A percentile compares a stretch with the other conserved stretches of the same genome.
These are phyloP conservation scores for Dermatemys mawii DNA, from an alignment of 2,113 vertebrate genomes.

Conservation along the genomic window DNA sequence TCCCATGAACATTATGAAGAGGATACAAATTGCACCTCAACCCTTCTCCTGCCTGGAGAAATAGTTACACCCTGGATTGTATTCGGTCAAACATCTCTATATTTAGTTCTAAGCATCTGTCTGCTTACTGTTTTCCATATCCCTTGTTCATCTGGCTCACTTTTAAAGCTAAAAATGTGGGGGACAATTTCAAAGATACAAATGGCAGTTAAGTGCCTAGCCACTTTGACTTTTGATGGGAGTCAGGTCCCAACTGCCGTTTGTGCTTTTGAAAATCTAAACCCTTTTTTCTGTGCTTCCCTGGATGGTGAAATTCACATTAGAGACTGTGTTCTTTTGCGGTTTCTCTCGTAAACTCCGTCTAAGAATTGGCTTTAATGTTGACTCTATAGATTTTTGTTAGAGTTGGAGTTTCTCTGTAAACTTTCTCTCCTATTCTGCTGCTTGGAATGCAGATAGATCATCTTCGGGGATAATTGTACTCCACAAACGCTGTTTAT, in stretches of 20 bases:
- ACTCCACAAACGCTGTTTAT: not conserved
- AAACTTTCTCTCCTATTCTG: not conserved
- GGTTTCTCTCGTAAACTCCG: not conserved
- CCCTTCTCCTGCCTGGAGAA: not conserved
- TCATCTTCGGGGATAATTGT: not conserved
- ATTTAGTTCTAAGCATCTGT: not conserved
- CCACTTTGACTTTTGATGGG: not conserved
- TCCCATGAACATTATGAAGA: not conserved
- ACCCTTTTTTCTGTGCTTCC: not conserved
- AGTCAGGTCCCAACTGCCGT: not conserved
- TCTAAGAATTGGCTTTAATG: not conserved
- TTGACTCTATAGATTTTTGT: not conserved
- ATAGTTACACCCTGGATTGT: accelerated
- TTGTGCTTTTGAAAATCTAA: slow-evolving; percentile 3
- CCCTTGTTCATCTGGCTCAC: not conserved
- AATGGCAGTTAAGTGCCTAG: not conserved
- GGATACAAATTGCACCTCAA: accelerated
- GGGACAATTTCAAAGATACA: not conserved
- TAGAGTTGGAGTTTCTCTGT: not conserved
- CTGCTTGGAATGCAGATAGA: slow-evolving; percentile 11
- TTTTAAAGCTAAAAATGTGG: not conserved
- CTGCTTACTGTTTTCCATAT: accelerated
- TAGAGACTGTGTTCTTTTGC: not conserved
- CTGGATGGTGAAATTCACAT: not conserved
- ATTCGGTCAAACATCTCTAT: not conserved